Percentiles rank a stretch among this genome's conserved stretches.
phyloP scores from a whole-genome alignment of 2,113 vertebrate species.

The Pseudonaja textilis region DNA sequence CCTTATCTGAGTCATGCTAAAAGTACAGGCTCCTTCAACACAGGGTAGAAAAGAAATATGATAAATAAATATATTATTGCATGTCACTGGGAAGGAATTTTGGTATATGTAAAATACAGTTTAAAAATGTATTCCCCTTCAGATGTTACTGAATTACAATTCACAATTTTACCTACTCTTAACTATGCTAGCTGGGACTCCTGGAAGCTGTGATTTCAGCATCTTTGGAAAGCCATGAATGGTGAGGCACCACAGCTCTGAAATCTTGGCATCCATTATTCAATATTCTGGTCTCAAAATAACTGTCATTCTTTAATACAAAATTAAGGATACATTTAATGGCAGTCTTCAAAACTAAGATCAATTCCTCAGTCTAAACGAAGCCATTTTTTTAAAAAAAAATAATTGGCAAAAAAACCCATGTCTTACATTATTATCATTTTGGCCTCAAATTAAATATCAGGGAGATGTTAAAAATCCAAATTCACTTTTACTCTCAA shows the following conservation, averaged over 20 bases:
- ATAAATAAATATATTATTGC: not conserved
- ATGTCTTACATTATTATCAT: not conserved
- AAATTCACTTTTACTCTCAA: not conserved
- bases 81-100: not conserved
- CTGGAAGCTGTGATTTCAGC: not conserved
- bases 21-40: not conserved
- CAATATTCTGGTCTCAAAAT: not conserved
- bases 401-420: not conserved
- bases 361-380: not conserved
- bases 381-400: not conserved
- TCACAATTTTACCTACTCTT: not conserved
- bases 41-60: not conserved
- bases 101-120: not conserved
- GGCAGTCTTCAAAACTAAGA: not conserved
- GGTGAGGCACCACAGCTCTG: not conserved
- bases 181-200: not conserved
- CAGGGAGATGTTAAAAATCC: not conserved
- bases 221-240: not conserved
- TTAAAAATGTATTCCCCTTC: not conserved
- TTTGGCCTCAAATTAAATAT: not conserved
- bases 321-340: not conserved
- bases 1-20: not conserved
- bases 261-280: not conserved
- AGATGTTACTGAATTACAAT: not conserved
- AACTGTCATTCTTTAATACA: not conserved